Evolutionary conservation across 2,113 vertebrate genomes (phyloP).

Genomic region (Lagenorhynchus albirostris): DNA sequence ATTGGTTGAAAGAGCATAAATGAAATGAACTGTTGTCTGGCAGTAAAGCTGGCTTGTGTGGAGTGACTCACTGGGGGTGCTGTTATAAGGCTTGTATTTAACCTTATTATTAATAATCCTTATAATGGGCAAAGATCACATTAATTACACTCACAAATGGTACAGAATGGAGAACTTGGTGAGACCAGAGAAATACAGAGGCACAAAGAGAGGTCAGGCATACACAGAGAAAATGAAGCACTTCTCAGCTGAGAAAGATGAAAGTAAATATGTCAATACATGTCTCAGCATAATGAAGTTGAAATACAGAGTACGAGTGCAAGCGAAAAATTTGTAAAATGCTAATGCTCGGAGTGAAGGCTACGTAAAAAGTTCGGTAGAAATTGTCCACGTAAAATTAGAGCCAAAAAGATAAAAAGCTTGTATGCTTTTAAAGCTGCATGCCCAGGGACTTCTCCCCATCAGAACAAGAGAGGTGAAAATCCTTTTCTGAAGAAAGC

Average conservation of each 20-base stretch:
- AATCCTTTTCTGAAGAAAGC: not conserved
- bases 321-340: constrained; percentile 8
- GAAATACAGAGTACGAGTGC: not conserved
- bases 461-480: not conserved
- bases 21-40: not conserved
- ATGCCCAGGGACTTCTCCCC: not conserved
- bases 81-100: not conserved
- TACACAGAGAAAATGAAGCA: not conserved
- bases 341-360: not conserved
- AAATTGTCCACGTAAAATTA: not conserved
- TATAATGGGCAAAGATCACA: constrained; percentile 25
- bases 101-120: not conserved
- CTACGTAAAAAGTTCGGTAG: not conserved
- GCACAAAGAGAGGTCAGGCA: constrained; percentile 43
- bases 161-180: constrained; percentile 9
- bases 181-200: not conserved
- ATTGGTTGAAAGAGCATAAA: not conserved
- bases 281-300: not conserved
- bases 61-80: not conserved
- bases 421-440: not conserved
- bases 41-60: not conserved
- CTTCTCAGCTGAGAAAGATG: constrained; percentile 24
- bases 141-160: not conserved
- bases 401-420: not conserved
- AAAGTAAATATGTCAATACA: constrained; percentile 26